These are phyloP conservation scores for Thomomys bottae DNA, from an alignment of 2,113 vertebrate species.

Conservation along the genomic window DNA sequence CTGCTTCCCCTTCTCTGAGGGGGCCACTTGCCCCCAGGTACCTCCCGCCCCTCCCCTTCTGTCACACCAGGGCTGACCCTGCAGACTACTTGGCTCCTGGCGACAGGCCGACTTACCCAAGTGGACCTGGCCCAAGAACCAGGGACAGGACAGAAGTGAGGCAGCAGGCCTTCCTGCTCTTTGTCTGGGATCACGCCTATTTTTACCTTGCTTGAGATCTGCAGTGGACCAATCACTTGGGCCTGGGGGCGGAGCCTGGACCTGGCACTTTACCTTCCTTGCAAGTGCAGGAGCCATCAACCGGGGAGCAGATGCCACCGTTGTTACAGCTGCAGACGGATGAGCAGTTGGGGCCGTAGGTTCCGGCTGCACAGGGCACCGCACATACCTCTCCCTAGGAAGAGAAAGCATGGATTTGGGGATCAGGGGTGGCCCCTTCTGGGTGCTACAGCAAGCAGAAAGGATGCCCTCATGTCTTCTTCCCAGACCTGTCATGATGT, in stretches of 20 bases:
- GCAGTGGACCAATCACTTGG: background rate
- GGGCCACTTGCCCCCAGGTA: background rate
- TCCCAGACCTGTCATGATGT: background rate
- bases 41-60: background rate
- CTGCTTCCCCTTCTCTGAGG: background rate
- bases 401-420: background rate
- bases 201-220: background rate
- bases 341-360: conserved; percentile 93
- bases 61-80: background rate
- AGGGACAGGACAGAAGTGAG: background rate
- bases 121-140: background rate
- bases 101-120: background rate
- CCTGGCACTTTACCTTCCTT: conserved; percentile 90
- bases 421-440: background rate
- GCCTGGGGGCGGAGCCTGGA: background rate
- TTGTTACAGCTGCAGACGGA: conserved; percentile 94
- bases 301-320: conserved; percentile 90
- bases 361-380: conserved; percentile 88
- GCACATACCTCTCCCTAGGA: conserved; percentile 94
- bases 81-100: too few relatives aligned
- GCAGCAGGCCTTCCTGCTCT: background rate
- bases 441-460: background rate
- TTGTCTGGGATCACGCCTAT: background rate
- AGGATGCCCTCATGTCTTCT: background rate
- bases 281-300: conserved; percentile 95